A percentile compares a stretch with the other conserved stretches of the same genome.
Conservation (phyloP, 2,797 vertebrate genomes). For the Silurus lanzhouensis region DNA sequence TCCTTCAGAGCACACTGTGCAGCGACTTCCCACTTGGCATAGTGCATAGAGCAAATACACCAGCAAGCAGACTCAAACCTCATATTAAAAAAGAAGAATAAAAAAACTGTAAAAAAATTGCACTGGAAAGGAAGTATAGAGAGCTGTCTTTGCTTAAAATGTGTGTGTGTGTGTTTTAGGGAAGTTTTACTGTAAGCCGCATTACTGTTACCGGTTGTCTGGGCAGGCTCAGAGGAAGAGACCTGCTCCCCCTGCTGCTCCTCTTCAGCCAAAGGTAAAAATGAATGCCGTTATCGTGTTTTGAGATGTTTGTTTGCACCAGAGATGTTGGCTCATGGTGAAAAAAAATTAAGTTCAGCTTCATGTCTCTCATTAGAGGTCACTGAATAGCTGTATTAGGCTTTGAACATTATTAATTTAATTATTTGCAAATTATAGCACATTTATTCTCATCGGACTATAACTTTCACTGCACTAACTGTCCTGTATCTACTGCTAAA, state of each 20-base stretch:
- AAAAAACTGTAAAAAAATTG: not conserved
- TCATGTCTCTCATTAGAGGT: too few relatives aligned
- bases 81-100: too few relatives aligned
- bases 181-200: conserved; percentile 99
- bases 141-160: not conserved
- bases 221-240: conserved; percentile 93
- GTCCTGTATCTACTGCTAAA: not conserved
- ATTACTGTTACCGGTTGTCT: conserved; percentile 94
- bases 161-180: conserved; percentile 71
- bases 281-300: not conserved
- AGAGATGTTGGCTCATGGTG: too few relatives aligned
- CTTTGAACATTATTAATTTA: too few relatives aligned
- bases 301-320: not conserved
- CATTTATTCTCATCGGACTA: too few relatives aligned
- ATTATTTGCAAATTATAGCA: too few relatives aligned
- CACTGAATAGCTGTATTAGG: too few relatives aligned
- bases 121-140: not conserved
- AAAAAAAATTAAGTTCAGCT: too few relatives aligned
- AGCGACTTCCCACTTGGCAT: conserved; percentile 43
- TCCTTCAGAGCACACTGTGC: conserved; percentile 22
- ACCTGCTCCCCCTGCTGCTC: conserved; percentile 79
- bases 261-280: conserved; percentile 83
- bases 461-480: too few relatives aligned
- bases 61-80: not conserved
- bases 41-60: not conserved